Base-by-base conservation (phyloP, 2,888 invertebrate species). In the Dolichomitus sp. region DNA sequence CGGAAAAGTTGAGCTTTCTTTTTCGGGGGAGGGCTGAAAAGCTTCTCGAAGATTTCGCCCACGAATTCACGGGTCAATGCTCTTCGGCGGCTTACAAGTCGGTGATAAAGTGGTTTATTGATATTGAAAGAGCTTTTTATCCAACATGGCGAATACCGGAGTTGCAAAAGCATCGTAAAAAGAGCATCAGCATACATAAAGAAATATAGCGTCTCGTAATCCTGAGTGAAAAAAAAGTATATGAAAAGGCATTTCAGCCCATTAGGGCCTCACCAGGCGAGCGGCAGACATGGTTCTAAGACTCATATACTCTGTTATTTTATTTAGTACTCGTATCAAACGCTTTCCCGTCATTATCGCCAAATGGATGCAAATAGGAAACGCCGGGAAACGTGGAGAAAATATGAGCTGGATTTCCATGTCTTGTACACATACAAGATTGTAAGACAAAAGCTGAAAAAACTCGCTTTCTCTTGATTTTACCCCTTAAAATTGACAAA, bases 401-500 rank as follows among this genome's bases (percentile, higher is more conserved):
- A 40, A 73, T 19, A 50, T 30, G 61, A 37, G 37, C 11, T 12
- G 17, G 11, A 7, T 40, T 40, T 61, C 19, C n/a, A 17, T n/a
- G 33, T 27, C 23, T 23, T 23, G 23, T 23, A 23, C 2, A 23
- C 23, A 11, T 30, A 5, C 23, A 14, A 30, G 19, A 19, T 4
- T 40, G 17, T 33, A 27, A n/a, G 17, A 59, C 30, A 42, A 57
- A 68, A 52, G 68, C 17, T 42, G 19, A 45, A 75, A 37, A 40
- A 40, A 54, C 33, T 57, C 33, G 68, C 23, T 65, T 50, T 45
- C 50, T 72, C 45, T 52, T 70, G 40, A 68, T 48, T 65, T 70
- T 48, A 9, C 27, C 59, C 70, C 63, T 68, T 69, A 69, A 54
- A 74, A 65, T 74, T 63, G 69, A 65, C 74, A 74, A 80, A 82